A percentile compares a stretch with the other conserved stretches of the same genome.
These are phyloP conservation scores for Lasiommata megera DNA, from an alignment of 2,888 invertebrate species.

Conservation along the genomic window DNA sequence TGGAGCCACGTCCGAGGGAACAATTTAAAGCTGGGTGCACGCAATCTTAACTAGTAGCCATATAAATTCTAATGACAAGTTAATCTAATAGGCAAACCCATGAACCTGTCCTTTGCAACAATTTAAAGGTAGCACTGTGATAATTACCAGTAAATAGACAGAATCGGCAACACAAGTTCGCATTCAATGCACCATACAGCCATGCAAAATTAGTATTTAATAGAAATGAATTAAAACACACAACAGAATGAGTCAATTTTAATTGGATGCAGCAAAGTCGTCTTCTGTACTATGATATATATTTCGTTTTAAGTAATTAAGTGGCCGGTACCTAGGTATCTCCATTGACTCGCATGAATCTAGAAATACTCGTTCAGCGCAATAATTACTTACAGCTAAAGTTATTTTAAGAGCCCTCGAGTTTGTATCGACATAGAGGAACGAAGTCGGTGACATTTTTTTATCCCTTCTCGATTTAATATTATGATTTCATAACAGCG, in stretches of 20 bases:
- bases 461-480: slow-evolving; percentile 25
- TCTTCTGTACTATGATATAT: slow-evolving; percentile 34
- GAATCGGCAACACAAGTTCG: slow-evolving; percentile 22
- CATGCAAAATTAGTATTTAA: slow-evolving; percentile 18
- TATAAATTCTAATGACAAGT: slow-evolving; percentile 38
- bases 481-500: slow-evolving; percentile 1
- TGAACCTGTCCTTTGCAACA: slow-evolving; percentile 37
- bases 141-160: slow-evolving; percentile 39
- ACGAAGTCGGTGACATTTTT: slow-evolving; percentile 11
- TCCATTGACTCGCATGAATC: slow-evolving; percentile 40
- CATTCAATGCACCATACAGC: slow-evolving; percentile 11
- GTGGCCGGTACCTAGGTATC: slow-evolving; percentile 39
- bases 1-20: slow-evolving; percentile 3
- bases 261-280: slow-evolving; percentile 25
- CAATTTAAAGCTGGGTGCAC: slow-evolving; percentile 22
- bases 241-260: slow-evolving; percentile 10
- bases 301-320: slow-evolving; percentile 42
- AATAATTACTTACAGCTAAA: slow-evolving; percentile 39
- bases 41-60: slow-evolving; percentile 26
- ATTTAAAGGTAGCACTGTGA: slow-evolving; percentile 37
- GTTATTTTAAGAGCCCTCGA: slow-evolving; percentile 46
- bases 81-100: slow-evolving; percentile 37
- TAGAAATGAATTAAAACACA: background rate
- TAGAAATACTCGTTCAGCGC: slow-evolving; percentile 37
- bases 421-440: slow-evolving; percentile 30